These are phyloP conservation scores for Pyrrhia umbra DNA, from an alignment of 2,888 invertebrate species.

Conservation along the genomic window DNA sequence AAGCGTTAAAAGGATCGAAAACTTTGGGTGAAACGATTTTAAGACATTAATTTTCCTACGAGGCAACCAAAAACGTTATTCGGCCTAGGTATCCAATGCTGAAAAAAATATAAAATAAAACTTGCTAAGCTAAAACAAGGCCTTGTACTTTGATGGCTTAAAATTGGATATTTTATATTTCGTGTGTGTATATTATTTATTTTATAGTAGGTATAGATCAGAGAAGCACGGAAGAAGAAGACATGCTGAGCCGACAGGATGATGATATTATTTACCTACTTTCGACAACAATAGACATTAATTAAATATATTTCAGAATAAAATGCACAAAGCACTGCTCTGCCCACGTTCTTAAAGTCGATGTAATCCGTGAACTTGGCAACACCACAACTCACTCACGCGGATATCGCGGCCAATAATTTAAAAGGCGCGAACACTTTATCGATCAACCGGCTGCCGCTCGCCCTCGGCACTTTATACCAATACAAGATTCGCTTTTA, in stretches of 20 bases:
- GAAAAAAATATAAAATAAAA: no score
- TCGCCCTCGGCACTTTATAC: constrained; percentile 46
- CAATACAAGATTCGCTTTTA: constrained; percentile 54
- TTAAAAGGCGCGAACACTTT: constrained; percentile 60
- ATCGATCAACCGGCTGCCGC: constrained; percentile 55
- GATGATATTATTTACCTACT: background rate
- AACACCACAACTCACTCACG: constrained; percentile 60
- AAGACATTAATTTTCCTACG: no score
- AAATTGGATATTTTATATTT: no score
- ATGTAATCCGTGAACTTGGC: constrained; percentile 50
- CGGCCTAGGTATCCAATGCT: no score
- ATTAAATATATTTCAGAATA: constrained; percentile 16
- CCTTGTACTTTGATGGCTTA: no score
- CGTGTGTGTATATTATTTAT: no score
- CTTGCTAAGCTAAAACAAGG: no score
- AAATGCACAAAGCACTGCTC: constrained; percentile 35
- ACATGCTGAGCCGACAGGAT: no score
- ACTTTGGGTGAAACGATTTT: no score
- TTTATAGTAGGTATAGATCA: background rate
- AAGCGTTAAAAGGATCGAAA: no score
- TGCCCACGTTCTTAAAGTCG: constrained; percentile 50
- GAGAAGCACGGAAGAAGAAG: no score
- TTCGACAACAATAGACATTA: constrained; percentile 1
- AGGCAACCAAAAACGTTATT: no score
- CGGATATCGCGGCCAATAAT: constrained; percentile 61